Percentiles rank a stretch among this genome's conserved stretches.
Conservation (phyloP, 2,888 invertebrate species). For the Crepidodera aurea region DNA sequence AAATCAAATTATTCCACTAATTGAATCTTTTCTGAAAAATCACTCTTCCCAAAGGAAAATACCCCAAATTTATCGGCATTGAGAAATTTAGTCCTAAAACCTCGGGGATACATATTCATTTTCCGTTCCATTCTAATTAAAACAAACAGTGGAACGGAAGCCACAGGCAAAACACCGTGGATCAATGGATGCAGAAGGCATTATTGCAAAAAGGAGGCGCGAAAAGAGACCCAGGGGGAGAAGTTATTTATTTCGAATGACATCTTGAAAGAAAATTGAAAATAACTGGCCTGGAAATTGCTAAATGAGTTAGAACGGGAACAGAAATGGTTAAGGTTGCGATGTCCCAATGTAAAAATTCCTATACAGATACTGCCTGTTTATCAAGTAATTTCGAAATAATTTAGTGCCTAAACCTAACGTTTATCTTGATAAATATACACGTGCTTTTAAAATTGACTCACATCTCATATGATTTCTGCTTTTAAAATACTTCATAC, state of each 20-base stretch:
- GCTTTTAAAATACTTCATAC: too few species aligned
- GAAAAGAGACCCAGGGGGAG: conserved; percentile 12
- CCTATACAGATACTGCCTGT: not conserved
- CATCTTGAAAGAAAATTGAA: conserved; percentile 33
- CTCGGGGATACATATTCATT: not conserved
- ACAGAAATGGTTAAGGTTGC: not conserved
- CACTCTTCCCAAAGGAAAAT: too few species aligned
- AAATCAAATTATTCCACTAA: not conserved
- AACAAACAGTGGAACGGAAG: conserved; percentile 6
- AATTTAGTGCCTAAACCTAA: too few species aligned
- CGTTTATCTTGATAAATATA: too few species aligned
- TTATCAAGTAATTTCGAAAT: too few species aligned
- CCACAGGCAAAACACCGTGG: conserved; percentile 4
- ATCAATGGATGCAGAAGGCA: conserved; percentile 13
- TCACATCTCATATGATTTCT: too few species aligned
- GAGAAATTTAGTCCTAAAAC: not conserved
- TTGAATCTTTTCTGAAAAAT: not conserved
- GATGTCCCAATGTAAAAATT: conserved; percentile 13
- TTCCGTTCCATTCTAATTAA: conserved; percentile 6
- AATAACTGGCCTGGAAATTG: conserved; percentile 30
- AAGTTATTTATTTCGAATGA: conserved; percentile 35
- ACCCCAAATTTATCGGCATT: not conserved
- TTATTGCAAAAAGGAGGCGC: conserved; percentile 15
- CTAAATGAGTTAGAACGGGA: conserved; percentile 28
- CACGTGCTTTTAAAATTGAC: too few species aligned